Evolutionary conservation across 2,797 vertebrate species (phyloP), one percentile per base, ranked within the genome.

Genomic region (Gymnothorax reevesii): DNA sequence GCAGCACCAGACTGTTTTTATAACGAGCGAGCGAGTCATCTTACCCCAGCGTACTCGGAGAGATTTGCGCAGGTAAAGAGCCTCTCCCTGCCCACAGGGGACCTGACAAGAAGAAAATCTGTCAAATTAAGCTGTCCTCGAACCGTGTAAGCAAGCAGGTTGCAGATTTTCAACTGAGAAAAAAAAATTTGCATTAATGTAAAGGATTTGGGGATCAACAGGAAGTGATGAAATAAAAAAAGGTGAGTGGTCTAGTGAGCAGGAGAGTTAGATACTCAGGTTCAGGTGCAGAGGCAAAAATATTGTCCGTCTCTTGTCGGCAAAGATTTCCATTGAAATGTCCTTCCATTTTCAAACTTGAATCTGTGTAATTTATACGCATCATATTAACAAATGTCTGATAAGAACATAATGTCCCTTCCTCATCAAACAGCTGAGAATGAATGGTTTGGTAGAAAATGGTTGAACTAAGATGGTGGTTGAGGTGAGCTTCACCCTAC

Each of bases 21-120:
- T 42, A 49, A 13, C 33, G 33, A 17, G 71, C 4, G n/a, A 22
- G 20, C 49, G 80, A 0, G 15, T 49, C 5, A 15, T 89, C 94
- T 92, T 93, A 96, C 96, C 92, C 94, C 94, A 7, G 93, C 91
- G 89, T 96, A 94, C 86, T 97, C 96, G 83, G 90, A 92, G 66
- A 87, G 59, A 85, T 91, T 90, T 25, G 88, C 87, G 82, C 75
- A 91, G 10, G 91, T 90, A 73, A 88, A 86, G 75, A 89, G 88
- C 0, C 88, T 88, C 1, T 95, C 94, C 89, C 90, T 94, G 49
- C 89, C 27, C 5, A 64, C 6, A 0, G 83, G 82, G 85, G 88
- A 92, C 93, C 95, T 96, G 86, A 86, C 85, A 13, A 8, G 17
- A 6, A 86, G 2, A 86, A 83, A 88, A 0, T 20, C n/a, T 52